Base-by-base conservation (phyloP, 2,888 invertebrate genomes). In the Cactoblastis cactorum region DNA sequence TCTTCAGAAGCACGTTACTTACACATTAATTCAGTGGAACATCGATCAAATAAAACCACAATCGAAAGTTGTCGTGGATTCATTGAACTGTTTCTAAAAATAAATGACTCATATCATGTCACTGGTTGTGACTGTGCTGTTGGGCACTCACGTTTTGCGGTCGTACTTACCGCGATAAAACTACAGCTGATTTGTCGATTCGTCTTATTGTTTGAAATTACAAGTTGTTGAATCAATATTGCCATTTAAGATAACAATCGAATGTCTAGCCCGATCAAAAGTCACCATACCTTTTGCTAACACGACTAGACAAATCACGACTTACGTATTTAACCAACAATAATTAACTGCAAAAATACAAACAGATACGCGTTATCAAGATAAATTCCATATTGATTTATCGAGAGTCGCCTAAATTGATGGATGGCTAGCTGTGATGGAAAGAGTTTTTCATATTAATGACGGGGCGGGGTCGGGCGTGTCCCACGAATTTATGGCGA, bases 141-240 rank as follows among this genome's bases (percentile, higher is more conserved):
- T 64, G 62, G 63, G 63, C 66, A 56, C 66, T 72, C 72, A 73
- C 74, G 73, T 65, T 64, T 71, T 69, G 74, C 66, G 73, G 71
- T 75, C 71, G 62, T 60, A 60, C 52, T 50, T 55, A 62, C 61
- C 62, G 65, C 54, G 63, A 69, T 62, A 65, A 61, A 59, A 62
- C 51, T 60, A 57, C 61, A 59, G 53, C 57, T 59, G 62, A 69
- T 64, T 65, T 66, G 68, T 71, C 68, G 67, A 66, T 72, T 65
- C 63, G 57, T 63, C 54, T 62, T 65, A 69, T 73, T 71, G 74
- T 76, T 74, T 65, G 57, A 61, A 67, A 70, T 71, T 66, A 65
- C 65, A 67, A 62, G 45, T 57, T 60, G 56, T 58, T 69, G 70
- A 70, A 67, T 69, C 67, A 73, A 68, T 74, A 70, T 62, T 65